A percentile compares a stretch with the other conserved stretches of the same genome.
phyloP scores from a whole-genome alignment of 2,797 vertebrate genomes.

The Platyrinchus mystaceus region DNA sequence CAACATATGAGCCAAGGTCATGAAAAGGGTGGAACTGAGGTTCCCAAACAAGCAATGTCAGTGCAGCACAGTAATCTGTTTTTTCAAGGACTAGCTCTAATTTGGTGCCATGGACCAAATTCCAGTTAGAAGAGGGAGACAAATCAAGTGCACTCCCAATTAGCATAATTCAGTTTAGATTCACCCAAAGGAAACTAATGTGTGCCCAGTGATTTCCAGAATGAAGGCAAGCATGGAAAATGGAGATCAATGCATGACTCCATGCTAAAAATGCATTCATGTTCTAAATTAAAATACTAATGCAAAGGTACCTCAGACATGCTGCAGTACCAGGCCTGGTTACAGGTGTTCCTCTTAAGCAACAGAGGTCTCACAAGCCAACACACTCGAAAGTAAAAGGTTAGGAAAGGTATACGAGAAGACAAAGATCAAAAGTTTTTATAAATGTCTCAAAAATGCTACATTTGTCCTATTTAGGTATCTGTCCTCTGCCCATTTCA shows the following conservation, averaged over 20 bases:
- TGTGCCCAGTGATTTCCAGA: too few species aligned
- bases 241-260: neutral
- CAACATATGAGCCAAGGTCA: neutral
- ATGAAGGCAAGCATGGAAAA: neutral
- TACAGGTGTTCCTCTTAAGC: neutral
- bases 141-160: too few species aligned
- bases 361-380: neutral
- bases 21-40: neutral
- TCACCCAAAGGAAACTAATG: too few species aligned
- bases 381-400: neutral
- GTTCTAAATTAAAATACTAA: neutral
- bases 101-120: neutral
- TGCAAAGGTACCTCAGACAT: neutral
- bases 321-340: neutral
- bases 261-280: neutral
- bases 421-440: neutral
- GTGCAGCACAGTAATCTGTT: neutral
- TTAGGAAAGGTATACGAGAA: neutral
- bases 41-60: neutral
- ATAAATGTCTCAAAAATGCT: neutral
- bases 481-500: neutral
- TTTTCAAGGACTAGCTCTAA: neutral
- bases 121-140: too few species aligned
- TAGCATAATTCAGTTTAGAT: too few species aligned
- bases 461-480: neutral